Evolutionary conservation across 2,888 invertebrate species (phyloP).

Genomic region (Diaphora mendica): DNA sequence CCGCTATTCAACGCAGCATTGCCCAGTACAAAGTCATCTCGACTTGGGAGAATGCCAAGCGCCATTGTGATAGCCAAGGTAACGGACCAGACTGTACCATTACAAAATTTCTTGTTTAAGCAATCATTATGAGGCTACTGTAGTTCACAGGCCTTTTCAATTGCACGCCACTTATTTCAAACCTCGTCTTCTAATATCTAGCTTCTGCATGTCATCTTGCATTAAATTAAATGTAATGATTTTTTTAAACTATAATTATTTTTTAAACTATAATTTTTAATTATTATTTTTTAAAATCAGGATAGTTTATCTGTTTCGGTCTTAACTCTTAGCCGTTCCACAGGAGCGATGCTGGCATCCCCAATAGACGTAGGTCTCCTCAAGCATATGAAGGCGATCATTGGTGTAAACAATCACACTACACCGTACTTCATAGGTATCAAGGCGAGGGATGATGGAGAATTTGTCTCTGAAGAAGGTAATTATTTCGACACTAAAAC

Average conservation of each 20-base stretch:
- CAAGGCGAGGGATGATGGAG: background rate
- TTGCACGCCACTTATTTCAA: too few species aligned
- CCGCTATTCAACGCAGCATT: background rate
- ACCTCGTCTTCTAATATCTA: too few species aligned
- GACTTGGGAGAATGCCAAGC: slow-evolving; percentile 8
- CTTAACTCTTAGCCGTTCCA: background rate
- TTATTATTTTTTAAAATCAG: too few species aligned
- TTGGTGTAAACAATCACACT: slow-evolving; percentile 3
- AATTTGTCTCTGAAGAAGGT: slow-evolving; percentile 14
- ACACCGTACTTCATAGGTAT: slow-evolving; percentile 12
- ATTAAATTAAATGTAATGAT: too few species aligned
- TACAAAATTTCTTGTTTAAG: too few species aligned
- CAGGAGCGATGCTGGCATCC: slow-evolving; percentile 3
- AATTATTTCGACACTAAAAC: background rate
- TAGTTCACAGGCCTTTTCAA: too few species aligned
- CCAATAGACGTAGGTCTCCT: background rate
- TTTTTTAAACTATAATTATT: too few species aligned
- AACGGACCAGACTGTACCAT: background rate
- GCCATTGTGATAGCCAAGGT: slow-evolving; percentile 15
- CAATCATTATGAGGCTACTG: too few species aligned
- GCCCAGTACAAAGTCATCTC: background rate
- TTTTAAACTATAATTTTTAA: too few species aligned
- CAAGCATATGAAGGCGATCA: background rate
- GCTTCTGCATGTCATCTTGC: too few species aligned
- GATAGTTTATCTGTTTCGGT: too few species aligned